phyloP scores from a whole-genome alignment of 2,797 vertebrate genomes.

The Scyliorhinus canicula region DNA sequence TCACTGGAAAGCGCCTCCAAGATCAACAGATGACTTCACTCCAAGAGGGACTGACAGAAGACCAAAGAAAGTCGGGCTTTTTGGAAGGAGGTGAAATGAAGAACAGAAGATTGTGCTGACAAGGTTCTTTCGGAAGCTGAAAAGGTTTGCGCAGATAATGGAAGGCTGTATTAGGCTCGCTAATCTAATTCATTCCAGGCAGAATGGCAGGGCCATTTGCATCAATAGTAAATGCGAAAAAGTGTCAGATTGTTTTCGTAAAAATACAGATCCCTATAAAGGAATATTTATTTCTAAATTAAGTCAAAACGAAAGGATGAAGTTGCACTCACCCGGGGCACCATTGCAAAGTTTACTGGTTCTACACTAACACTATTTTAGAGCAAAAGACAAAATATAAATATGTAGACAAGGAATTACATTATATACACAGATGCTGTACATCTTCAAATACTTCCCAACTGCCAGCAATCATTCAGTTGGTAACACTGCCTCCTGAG shows the following conservation, averaged over 20 bases:
- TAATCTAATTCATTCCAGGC: background rate
- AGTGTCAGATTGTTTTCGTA: background rate
- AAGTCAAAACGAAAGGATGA: background rate
- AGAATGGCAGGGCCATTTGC: background rate
- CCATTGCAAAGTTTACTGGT: background rate
- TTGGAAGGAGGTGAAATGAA: background rate
- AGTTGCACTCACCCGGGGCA: background rate
- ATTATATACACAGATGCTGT: too few species aligned
- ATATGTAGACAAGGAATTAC: background rate
- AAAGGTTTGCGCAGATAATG: background rate
- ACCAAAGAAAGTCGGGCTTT: background rate
- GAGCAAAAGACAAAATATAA: background rate
- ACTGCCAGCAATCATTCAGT: background rate
- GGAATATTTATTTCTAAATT: background rate
- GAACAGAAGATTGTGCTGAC: background rate
- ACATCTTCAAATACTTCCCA: background rate
- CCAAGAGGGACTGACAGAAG: background rate
- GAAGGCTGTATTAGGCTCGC: background rate
- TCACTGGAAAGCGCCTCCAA: background rate
- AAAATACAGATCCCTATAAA: background rate
- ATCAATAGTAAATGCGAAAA: background rate
- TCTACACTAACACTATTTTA: background rate
- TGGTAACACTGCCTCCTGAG: background rate
- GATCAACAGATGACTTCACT: background rate
- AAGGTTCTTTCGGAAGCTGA: background rate